Percentiles rank a stretch among this genome's conserved stretches.
Evolutionary conservation across 1,140 invertebrate species (phyloP).

Genomic region (Vanessa tameamea): DNA sequence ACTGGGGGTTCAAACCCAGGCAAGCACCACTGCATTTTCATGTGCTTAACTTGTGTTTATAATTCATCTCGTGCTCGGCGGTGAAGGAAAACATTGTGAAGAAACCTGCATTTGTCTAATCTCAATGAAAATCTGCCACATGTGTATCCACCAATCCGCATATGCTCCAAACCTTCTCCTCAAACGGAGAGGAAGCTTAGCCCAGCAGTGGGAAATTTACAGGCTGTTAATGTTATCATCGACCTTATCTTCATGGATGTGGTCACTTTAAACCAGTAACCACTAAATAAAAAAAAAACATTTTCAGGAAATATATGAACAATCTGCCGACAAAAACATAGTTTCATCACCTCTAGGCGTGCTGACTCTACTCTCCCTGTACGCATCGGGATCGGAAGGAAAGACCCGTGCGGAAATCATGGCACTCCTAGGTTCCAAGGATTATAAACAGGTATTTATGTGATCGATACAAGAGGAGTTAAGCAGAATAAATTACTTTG

Average conservation of each 20-base stretch:
- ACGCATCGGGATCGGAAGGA: constrained; percentile 36
- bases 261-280: background rate
- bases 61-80: no score
- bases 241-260: background rate
- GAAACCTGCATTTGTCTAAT: no score
- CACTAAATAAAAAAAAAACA: background rate
- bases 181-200: no score
- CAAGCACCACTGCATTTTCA: no score
- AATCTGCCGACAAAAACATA: constrained; percentile 42
- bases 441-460: constrained; percentile 37
- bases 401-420: constrained; percentile 40
- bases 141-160: no score
- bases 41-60: no score
- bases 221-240: no score
- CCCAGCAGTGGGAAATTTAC: no score
- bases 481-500: background rate
- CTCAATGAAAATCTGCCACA: no score
- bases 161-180: no score
- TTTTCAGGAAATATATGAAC: constrained; percentile 40
- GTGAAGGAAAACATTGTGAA: no score
- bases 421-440: constrained; percentile 30
- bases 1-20: no score
- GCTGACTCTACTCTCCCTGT: constrained; percentile 41
- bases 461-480: background rate
- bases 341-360: constrained; percentile 48